These are phyloP conservation scores for Urocolius indicus DNA, from an alignment of 2,113 vertebrate genomes.

Conservation along the genomic window DNA sequence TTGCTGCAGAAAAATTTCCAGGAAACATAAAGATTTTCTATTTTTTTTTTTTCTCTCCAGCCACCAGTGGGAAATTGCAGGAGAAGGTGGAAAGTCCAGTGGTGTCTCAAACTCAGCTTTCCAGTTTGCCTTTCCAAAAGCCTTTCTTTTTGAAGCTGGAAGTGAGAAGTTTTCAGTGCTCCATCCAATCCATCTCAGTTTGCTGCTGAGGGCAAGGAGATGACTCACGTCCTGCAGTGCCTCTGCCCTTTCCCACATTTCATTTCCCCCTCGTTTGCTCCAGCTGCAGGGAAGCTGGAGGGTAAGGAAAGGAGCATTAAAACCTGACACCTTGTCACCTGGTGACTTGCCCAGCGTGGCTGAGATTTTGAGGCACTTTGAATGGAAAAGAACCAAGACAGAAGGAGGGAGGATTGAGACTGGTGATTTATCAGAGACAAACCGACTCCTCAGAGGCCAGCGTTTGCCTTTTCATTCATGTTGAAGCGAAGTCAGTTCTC, in stretches of 20 bases:
- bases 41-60: background rate
- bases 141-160: slow-evolving; percentile 11
- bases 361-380: background rate
- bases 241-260: background rate
- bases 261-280: background rate
- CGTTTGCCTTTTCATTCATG: slow-evolving; percentile 4
- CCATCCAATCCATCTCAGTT: slow-evolving; percentile 1
- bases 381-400: background rate
- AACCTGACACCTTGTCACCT: background rate
- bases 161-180: background rate
- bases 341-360: background rate
- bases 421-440: background rate
- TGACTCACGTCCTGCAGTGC: background rate
- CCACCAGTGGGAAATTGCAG: background rate
- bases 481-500: background rate
- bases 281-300: background rate
- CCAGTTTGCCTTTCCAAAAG: background rate
- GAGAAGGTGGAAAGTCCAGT: background rate
- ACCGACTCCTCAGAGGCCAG: background rate
- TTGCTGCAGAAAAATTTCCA: background rate
- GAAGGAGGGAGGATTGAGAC: background rate
- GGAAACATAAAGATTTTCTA: background rate
- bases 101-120: background rate
- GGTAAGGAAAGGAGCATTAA: background rate
- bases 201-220: background rate